Conservation (phyloP, 1,140 invertebrate genomes). For the Cecropterus lyciades region DNA sequence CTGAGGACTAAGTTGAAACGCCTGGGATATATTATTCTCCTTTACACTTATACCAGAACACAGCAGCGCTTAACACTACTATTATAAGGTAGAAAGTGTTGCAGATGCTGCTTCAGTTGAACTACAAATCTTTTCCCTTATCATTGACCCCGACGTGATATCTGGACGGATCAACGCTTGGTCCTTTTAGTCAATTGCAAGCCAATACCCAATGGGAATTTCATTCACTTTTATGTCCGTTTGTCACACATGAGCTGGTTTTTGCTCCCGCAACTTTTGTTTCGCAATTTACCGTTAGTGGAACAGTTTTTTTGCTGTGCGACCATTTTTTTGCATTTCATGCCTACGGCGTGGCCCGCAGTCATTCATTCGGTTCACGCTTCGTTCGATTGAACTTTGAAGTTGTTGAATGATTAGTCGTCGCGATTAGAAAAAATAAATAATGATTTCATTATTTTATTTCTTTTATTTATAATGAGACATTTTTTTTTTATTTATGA, state of each 20-base stretch:
- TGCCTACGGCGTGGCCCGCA: conserved; percentile 49
- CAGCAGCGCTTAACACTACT: no score
- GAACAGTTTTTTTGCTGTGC: conserved; percentile 43
- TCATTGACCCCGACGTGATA: conserved; percentile 6
- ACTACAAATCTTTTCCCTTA: neutral
- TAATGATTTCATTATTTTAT: no score
- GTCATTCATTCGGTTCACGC: conserved; percentile 58
- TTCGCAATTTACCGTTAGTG: conserved; percentile 56
- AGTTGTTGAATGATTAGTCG: conserved; percentile 38
- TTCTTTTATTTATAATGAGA: no score
- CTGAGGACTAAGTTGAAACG: no score
- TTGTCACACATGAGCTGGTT: conserved; percentile 46
- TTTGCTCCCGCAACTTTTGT: conserved; percentile 55
- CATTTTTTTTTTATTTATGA: no score
- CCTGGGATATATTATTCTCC: no score
- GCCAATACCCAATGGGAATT: conserved; percentile 41
- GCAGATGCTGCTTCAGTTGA: no score
- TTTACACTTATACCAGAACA: no score
- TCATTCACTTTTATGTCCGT: conserved; percentile 49
- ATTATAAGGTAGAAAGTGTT: no score
- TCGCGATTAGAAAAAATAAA: neutral
- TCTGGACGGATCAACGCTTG: conserved; percentile 15
- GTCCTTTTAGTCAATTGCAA: neutral
- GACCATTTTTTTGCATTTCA: conserved; percentile 50
- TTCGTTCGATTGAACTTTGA: conserved; percentile 50